phyloP scores from a whole-genome alignment of 2,797 vertebrate species.

The Tapirus indicus region DNA sequence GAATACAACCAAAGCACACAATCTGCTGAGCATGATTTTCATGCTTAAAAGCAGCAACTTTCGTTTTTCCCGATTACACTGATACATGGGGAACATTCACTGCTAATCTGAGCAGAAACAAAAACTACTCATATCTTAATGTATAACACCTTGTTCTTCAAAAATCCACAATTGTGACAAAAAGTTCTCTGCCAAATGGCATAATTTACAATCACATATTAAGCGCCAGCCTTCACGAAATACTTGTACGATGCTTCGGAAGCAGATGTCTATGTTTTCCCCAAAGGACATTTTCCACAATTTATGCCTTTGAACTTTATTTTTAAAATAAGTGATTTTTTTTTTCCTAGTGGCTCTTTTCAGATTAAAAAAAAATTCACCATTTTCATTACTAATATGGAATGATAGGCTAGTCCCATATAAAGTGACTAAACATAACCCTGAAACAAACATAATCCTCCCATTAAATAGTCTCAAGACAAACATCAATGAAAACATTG shows the following conservation, averaged over 20 bases:
- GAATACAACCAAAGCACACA: not conserved
- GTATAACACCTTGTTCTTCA: not conserved
- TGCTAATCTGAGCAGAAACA: not conserved
- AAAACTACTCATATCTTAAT: slow-evolving; percentile 16
- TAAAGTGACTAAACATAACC: slow-evolving; percentile 42
- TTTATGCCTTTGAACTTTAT: not conserved
- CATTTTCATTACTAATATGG: slow-evolving; percentile 19
- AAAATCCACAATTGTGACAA: not conserved
- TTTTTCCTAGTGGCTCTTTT: not conserved
- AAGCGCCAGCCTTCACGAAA: not conserved
- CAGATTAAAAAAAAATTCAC: not conserved
- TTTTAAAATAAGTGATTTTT: slow-evolving; percentile 44
- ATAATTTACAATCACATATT: not conserved
- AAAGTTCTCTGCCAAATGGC: not conserved
- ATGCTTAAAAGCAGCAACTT: not conserved
- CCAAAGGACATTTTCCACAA: not conserved
- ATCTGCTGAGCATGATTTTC: not conserved
- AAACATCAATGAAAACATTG: slow-evolving; percentile 20
- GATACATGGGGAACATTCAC: not conserved
- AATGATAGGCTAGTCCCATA: slow-evolving; percentile 38
- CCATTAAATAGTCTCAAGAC: slow-evolving; percentile 47
- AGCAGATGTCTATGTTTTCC: not conserved
- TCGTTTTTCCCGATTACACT: not conserved
- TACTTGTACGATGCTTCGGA: not conserved
- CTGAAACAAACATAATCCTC: slow-evolving; percentile 42